These are phyloP conservation scores for Sympetrum striolatum DNA, from an alignment of 2,888 invertebrate genomes.

Conservation along the genomic window DNA sequence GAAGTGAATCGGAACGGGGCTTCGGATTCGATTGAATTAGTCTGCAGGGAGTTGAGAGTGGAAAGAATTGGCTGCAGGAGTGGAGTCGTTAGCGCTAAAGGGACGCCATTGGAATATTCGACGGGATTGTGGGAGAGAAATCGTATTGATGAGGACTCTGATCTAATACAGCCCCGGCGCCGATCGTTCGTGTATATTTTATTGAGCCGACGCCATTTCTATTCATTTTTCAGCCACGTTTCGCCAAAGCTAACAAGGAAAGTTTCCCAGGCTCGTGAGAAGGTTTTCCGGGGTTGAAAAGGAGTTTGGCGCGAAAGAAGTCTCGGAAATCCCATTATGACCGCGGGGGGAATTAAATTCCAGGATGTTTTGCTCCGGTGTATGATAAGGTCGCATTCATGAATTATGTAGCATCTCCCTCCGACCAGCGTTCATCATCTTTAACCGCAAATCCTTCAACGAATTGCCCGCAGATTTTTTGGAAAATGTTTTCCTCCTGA, in stretches of 20 bases:
- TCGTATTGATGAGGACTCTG: neutral
- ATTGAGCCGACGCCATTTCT: neutral
- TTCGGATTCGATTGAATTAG: neutral
- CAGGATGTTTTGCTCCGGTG: too few relatives aligned
- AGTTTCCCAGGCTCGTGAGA: neutral
- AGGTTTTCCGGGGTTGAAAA: neutral
- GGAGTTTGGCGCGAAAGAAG: neutral
- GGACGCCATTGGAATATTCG: neutral
- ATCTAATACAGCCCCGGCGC: neutral
- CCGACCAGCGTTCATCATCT: too few relatives aligned
- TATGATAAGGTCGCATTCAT: too few relatives aligned
- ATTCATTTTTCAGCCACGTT: neutral
- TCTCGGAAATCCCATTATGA: neutral
- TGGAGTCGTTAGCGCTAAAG: neutral
- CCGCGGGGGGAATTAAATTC: too few relatives aligned
- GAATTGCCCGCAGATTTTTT: too few relatives aligned
- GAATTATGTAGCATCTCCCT: too few relatives aligned
- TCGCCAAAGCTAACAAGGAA: neutral
- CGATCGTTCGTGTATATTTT: neutral
- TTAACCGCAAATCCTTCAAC: too few relatives aligned
- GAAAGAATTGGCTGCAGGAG: neutral
- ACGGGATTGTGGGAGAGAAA: neutral
- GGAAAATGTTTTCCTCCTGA: too few relatives aligned
- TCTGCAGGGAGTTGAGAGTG: neutral
- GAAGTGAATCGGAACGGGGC: neutral